phyloP scores from a whole-genome alignment of 1,140 invertebrate genomes.

The Cepaea nemoralis region DNA sequence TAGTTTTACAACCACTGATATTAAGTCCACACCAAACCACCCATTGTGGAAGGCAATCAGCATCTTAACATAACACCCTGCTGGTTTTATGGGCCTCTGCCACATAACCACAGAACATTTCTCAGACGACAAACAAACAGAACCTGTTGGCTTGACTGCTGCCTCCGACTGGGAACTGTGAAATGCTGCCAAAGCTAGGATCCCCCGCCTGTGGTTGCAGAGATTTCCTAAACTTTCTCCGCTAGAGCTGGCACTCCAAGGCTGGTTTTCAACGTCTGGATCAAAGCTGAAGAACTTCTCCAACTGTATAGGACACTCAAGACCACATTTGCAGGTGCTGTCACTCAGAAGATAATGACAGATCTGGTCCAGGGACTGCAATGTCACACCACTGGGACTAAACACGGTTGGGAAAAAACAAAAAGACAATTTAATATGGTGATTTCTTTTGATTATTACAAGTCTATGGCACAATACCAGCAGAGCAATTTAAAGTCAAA shows the following conservation, averaged over 20 bases:
- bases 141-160: conserved; percentile 17
- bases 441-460: too few relatives aligned
- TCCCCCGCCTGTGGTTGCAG: conserved; percentile 90
- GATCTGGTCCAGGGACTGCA: conserved; percentile 87
- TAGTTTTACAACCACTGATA: too few relatives aligned
- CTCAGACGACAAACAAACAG: conserved; percentile 1
- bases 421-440: conserved; percentile 1
- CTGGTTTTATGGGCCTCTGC: too few relatives aligned
- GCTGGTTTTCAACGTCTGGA: conserved; percentile 83
- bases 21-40: too few relatives aligned
- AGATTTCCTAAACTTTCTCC: conserved; percentile 77
- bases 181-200: conserved; percentile 75
- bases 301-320: conserved; percentile 90
- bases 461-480: too few relatives aligned
- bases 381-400: conserved; percentile 90
- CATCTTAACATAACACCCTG: too few relatives aligned
- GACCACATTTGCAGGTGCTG: conserved; percentile 95
- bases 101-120: too few relatives aligned
- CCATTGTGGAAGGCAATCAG: too few relatives aligned
- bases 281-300: conserved; percentile 94
- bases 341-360: conserved; percentile 89
- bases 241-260: conserved; percentile 70
- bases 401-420: conserved; percentile 75
- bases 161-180: conserved; percentile 52
- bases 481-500: too few relatives aligned